These are phyloP conservation scores for Pagetopsis macropterus DNA, from an alignment of 2,797 vertebrate genomes.

Conservation along the genomic window DNA sequence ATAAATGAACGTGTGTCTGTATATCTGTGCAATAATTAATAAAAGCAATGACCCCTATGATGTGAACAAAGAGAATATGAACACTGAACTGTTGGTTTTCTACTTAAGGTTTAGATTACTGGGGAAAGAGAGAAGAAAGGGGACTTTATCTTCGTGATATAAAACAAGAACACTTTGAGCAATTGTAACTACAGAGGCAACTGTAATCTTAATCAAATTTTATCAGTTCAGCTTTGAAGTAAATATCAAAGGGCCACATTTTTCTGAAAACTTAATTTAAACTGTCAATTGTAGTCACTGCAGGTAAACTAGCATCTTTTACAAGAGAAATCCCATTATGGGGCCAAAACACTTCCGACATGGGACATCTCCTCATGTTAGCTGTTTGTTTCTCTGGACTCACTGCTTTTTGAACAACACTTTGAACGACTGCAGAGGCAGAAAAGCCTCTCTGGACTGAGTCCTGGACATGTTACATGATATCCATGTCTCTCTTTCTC, in stretches of 20 bases:
- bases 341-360: conserved; percentile 16
- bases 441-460: conserved; percentile 30
- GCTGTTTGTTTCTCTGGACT: conserved; percentile 41
- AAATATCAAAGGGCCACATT: conserved; percentile 75
- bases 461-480: conserved; percentile 61
- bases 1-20: conserved; percentile 41
- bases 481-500: conserved; percentile 72
- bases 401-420: conserved; percentile 45
- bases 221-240: conserved; percentile 61
- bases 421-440: conserved; percentile 42
- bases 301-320: conserved; percentile 49
- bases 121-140: conserved; percentile 23
- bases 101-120: conserved; percentile 39
- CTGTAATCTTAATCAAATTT: conserved; percentile 58
- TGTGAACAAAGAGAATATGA: conserved; percentile 75
- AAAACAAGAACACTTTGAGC: conserved; percentile 34
- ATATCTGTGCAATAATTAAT: conserved; percentile 68
- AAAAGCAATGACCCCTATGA: conserved; percentile 75
- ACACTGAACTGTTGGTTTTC: conserved; percentile 59
- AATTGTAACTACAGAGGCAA: conserved; percentile 60
- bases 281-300: conserved; percentile 49
- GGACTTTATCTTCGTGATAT: conserved; percentile 29
- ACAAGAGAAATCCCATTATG: conserved; percentile 35
- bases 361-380: conserved; percentile 22
- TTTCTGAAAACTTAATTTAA: conserved; percentile 53